Base-by-base conservation (phyloP, 2,113 vertebrate species). In the Terrapene triunguis region DNA sequence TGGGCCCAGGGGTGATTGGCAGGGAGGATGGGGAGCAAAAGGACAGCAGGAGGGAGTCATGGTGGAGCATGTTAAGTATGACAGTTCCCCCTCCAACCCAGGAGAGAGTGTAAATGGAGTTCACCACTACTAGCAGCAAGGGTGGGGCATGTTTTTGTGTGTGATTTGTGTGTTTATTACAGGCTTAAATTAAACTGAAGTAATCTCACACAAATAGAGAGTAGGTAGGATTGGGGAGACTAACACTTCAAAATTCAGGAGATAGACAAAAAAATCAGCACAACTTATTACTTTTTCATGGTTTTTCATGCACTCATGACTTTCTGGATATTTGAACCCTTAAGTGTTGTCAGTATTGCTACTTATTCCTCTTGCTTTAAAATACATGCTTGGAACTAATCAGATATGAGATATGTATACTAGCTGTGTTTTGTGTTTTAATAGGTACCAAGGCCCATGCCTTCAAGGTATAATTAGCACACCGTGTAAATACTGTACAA, bases 121-220 rank as follows among this genome's bases (percentile, higher is more conserved):
- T 76, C 62, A 13, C 38, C 82, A 2, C 3, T 83, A 3, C 1
- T 22, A 25, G 42, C 32, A 80, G 32, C 90, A 9, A 57, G 35
- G 17, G 38, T 92, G 57, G 19, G 62, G 44, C 22, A 65, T 0
- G 0, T 17, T 85, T 85, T 88, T 42, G 5, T 65, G 54, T 88
- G 27, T 83, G 80, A 85, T 55, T 88, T 51, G 4, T 21, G 2
- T 79, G 94, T 95, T 93, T 84, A 88, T 78, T 51, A 2, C 5
- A 74, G 12, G 14, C n/a, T 72, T 83, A 65, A 96, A 14, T 12
- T 50, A 83, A 24, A 65, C 22, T 44, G 17, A 81, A 89, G 35
- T 54, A 54, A 17, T 85, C 86, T 35, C 8, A 6, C 27, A 27
- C 9, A 3, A 0, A 0, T 35, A 74, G 51, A 83, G 32, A 32